phyloP scores from a whole-genome alignment of 1,140 invertebrate species.

The Dendrolimus kikuchii region DNA sequence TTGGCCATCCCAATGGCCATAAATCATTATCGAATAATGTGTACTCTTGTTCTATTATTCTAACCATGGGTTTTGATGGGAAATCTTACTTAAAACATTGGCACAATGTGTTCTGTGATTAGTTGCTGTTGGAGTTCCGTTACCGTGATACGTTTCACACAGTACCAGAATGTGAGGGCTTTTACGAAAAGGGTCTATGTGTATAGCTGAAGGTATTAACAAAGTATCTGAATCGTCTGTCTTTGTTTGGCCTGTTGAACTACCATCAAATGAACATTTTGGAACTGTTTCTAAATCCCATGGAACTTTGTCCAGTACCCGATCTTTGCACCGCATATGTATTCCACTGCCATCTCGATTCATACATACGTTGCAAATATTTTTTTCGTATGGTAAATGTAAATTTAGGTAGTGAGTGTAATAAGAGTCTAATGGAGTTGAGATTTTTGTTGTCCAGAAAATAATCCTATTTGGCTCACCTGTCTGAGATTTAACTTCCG shows the following conservation, averaged over 20 bases:
- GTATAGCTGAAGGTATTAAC: conserved; percentile 90
- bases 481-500: neutral
- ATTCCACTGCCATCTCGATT: conserved; percentile 93
- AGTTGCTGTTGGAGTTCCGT: conserved; percentile 67
- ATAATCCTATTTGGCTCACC: conserved; percentile 25
- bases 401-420: conserved; percentile 79
- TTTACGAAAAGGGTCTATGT: conserved; percentile 92
- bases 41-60: conserved; percentile 91
- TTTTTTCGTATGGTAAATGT: conserved; percentile 77
- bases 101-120: conserved; percentile 86
- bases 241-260: conserved; percentile 86
- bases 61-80: conserved; percentile 91
- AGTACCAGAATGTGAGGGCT: conserved; percentile 92
- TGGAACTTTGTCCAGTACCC: conserved; percentile 80
- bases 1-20: conserved; percentile 92
- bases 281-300: conserved; percentile 83
- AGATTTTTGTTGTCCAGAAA: conserved; percentile 21
- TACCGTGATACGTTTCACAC: conserved; percentile 76
- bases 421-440: conserved; percentile 44
- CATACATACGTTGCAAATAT: conserved; percentile 89
- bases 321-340: conserved; percentile 85
- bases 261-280: conserved; percentile 97
- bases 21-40: conserved; percentile 84
- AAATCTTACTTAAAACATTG: conserved; percentile 81
- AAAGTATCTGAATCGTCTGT: conserved; percentile 90